A percentile compares a stretch with the other conserved stretches of the same genome.
Evolutionary conservation across 2,113 vertebrate species (phyloP).

Genomic region (Channa maculata): DNA sequence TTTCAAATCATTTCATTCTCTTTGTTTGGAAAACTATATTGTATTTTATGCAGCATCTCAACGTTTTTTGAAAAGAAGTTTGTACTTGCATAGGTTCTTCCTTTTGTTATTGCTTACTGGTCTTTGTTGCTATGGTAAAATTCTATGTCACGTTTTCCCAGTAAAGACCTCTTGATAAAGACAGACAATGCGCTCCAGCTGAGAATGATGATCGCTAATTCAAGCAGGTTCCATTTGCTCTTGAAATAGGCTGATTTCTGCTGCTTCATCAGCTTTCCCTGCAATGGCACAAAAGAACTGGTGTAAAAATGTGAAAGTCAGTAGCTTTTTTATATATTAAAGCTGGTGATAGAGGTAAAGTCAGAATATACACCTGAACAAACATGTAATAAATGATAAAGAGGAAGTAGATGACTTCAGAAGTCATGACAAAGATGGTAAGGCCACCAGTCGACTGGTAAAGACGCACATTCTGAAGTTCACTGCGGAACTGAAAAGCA

Average conservation of each 20-base stretch:
- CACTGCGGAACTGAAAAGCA: slow-evolving; percentile 86
- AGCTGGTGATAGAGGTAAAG: not conserved
- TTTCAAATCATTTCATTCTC: too few species aligned
- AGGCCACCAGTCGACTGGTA: slow-evolving; percentile 90
- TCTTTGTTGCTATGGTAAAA: slow-evolving; percentile 87
- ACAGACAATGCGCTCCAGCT: slow-evolving; percentile 92
- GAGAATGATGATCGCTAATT: slow-evolving; percentile 88
- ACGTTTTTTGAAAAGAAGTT: too few species aligned
- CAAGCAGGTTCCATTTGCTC: slow-evolving; percentile 93
- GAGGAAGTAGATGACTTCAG: slow-evolving; percentile 91
- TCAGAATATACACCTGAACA: slow-evolving; percentile 84
- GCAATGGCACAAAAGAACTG: slow-evolving; percentile 38
- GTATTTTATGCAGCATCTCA: too few species aligned
- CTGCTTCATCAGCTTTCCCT: slow-evolving; percentile 89
- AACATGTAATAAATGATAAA: slow-evolving; percentile 94
- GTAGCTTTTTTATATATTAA: too few species aligned
- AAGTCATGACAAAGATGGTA: slow-evolving; percentile 91
- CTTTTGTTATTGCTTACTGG: slow-evolving; percentile 80
- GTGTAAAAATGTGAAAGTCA: not conserved
- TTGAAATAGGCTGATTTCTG: slow-evolving; percentile 90
- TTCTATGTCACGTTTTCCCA: slow-evolving; percentile 87
- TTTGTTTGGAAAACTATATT: too few species aligned
- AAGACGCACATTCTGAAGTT: slow-evolving; percentile 90
- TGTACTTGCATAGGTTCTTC: not conserved
- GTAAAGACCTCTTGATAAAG: slow-evolving; percentile 90